Percentiles rank a stretch among this genome's conserved stretches.
These are phyloP conservation scores for Charina bottae DNA, from an alignment of 2,113 vertebrate genomes.

Conservation along the genomic window DNA sequence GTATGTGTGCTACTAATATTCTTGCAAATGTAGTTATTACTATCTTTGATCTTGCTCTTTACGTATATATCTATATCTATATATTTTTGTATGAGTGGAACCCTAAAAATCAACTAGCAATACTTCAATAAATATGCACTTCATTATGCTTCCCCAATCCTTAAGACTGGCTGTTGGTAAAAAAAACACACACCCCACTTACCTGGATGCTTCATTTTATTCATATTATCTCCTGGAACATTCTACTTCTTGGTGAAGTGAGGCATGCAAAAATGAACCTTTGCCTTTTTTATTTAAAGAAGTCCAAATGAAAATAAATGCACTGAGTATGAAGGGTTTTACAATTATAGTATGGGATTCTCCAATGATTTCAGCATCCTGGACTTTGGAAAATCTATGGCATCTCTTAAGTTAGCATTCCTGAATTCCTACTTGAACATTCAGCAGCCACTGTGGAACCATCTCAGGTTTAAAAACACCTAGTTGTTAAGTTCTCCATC, in stretches of 20 bases:
- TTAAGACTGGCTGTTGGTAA: neutral
- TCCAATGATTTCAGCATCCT: neutral
- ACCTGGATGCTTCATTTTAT: neutral
- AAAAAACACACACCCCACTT: neutral
- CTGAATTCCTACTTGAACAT: conserved; percentile 8
- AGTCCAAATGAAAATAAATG: neutral
- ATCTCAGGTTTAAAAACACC: conserved; percentile 25
- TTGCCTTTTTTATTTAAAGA: neutral
- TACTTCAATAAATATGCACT: neutral
- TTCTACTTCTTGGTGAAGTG: neutral
- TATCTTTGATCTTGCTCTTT: neutral
- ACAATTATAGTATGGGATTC: neutral
- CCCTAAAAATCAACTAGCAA: neutral
- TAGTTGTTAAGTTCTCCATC: conserved; percentile 41
- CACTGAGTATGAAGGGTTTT: neutral
- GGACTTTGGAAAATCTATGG: neutral
- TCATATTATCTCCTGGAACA: neutral
- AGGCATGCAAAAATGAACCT: neutral
- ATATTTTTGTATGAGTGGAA: neutral
- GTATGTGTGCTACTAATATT: neutral
- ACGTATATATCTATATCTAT: neutral
- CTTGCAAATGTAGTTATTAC: neutral
- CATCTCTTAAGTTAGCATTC: neutral
- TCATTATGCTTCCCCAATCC: neutral
- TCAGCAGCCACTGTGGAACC: conserved; percentile 22